A percentile compares a stretch with the other conserved stretches of the same genome.
These are phyloP conservation scores for Phengaris arion DNA, from an alignment of 2,888 invertebrate genomes.

Conservation along the genomic window DNA sequence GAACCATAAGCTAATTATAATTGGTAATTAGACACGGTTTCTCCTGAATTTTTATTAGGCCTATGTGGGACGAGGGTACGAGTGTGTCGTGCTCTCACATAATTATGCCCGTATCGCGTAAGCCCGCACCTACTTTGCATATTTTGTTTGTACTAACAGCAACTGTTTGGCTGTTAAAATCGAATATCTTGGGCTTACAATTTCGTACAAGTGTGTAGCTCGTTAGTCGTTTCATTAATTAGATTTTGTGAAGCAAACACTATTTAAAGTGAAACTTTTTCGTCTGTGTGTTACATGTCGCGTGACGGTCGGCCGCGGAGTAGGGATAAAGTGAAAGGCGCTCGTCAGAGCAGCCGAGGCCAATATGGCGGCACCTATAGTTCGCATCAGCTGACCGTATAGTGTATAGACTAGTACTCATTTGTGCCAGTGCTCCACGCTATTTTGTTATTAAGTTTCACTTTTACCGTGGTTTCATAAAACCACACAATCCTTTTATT, in stretches of 20 bases:
- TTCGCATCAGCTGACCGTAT: too few species aligned
- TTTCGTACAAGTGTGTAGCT: constrained; percentile 10
- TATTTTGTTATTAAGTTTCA: too few species aligned
- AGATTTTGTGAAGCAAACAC: neutral
- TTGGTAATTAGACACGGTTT: constrained; percentile 67
- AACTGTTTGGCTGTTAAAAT: constrained; percentile 35
- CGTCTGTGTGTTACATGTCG: too few species aligned
- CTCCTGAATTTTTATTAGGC: constrained; percentile 73
- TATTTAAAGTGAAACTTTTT: too few species aligned
- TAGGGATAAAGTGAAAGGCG: too few species aligned
- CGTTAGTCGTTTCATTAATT: constrained; percentile 2
- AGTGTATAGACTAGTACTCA: too few species aligned
- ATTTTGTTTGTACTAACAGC: constrained; percentile 60
- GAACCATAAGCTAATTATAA: constrained; percentile 62
- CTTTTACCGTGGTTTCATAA: too few species aligned
- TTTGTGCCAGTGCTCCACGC: too few species aligned
- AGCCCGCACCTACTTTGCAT: constrained; percentile 75
- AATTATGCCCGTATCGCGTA: constrained; percentile 72
- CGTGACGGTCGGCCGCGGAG: too few species aligned
- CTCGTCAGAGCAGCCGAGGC: too few species aligned
- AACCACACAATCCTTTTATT: too few species aligned
- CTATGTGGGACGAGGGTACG: constrained; percentile 65
- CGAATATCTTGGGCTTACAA: constrained; percentile 26
- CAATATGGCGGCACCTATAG: too few species aligned
- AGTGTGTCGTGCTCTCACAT: constrained; percentile 71